Conservation (phyloP, 2,113 vertebrate species). For the Tringa solitaria region DNA sequence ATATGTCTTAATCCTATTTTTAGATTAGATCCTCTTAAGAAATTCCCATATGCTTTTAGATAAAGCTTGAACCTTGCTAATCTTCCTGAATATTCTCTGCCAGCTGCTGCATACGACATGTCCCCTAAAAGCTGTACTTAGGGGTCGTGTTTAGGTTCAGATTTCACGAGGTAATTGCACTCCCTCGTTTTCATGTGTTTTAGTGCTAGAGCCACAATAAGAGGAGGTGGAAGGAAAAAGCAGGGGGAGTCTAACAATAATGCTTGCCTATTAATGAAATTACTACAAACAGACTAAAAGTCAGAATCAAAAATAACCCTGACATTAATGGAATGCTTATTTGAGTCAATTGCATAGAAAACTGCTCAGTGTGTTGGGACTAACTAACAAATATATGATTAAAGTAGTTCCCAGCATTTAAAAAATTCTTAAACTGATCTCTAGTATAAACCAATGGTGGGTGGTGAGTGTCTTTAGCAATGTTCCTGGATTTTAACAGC, state of each 20-base stretch:
- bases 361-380: neutral
- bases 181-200: conserved; percentile 48
- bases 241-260: neutral
- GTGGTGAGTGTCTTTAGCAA: conserved; percentile 25
- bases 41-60: conserved; percentile 61
- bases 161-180: conserved; percentile 45
- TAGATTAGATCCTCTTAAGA: conserved; percentile 68
- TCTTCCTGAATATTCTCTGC: conserved; percentile 54
- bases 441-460: conserved; percentile 9
- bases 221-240: neutral
- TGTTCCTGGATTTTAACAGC: conserved; percentile 50
- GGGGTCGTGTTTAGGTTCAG: conserved; percentile 28
- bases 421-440: conserved; percentile 43
- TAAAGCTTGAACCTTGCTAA: conserved; percentile 51
- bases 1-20: conserved; percentile 73
- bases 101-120: neutral
- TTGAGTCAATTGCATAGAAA: conserved; percentile 12
- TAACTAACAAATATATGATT: conserved; percentile 34
- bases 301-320: conserved; percentile 30
- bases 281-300: conserved; percentile 13
- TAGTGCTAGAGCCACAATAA: conserved; percentile 1
- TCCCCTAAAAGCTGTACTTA: conserved; percentile 26
- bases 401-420: conserved; percentile 37
- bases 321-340: conserved; percentile 30
- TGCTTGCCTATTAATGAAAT: conserved; percentile 36